Evolutionary conservation across 1,140 invertebrate species (phyloP).

Genomic region (Drosophila watanabei): DNA sequence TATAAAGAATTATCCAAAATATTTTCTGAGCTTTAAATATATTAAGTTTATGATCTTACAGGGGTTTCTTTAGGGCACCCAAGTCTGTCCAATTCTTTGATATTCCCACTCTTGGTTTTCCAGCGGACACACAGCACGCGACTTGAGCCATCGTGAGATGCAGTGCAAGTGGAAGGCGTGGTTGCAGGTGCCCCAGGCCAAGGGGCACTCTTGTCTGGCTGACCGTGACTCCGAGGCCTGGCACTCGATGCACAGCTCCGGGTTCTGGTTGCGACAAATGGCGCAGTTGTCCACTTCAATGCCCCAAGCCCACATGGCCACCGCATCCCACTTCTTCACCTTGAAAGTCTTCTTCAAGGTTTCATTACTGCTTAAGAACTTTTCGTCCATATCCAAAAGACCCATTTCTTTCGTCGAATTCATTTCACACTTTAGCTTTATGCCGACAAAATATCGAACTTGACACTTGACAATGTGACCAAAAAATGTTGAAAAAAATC

Average conservation of each 20-base stretch:
- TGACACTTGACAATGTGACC: not conserved
- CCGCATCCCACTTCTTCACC: constrained; percentile 99
- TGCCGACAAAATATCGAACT: not conserved
- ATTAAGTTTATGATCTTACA: not conserved
- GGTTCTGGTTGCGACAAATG: constrained; percentile 99
- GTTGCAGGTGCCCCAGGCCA: constrained; percentile 99
- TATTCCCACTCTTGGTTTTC: constrained; percentile 99
- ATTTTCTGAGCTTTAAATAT: not conserved
- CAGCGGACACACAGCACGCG: constrained; percentile 98
- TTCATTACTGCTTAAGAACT: constrained; percentile 92
- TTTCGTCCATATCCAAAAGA: constrained; percentile 94
- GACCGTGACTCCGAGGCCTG: constrained; percentile 99
- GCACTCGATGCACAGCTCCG: constrained; percentile 99
- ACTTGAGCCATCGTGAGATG: constrained; percentile 99
- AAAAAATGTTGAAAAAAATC: not conserved
- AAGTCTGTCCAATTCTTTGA: constrained; percentile 92
- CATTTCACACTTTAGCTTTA: not conserved
- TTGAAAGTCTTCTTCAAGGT: constrained; percentile 97
- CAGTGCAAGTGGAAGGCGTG: constrained; percentile 99
- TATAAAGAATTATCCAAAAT: not conserved
- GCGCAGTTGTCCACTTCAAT: constrained; percentile 99
- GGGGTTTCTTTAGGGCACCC: not conserved
- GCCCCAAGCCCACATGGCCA: constrained; percentile 99
- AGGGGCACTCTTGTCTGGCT: constrained; percentile 99
- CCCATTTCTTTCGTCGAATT: not conserved